Percentiles rank a stretch among this genome's conserved stretches.
phyloP scores from a whole-genome alignment of 2,113 vertebrate genomes.

The Sterrhoptilus dennistouni region DNA sequence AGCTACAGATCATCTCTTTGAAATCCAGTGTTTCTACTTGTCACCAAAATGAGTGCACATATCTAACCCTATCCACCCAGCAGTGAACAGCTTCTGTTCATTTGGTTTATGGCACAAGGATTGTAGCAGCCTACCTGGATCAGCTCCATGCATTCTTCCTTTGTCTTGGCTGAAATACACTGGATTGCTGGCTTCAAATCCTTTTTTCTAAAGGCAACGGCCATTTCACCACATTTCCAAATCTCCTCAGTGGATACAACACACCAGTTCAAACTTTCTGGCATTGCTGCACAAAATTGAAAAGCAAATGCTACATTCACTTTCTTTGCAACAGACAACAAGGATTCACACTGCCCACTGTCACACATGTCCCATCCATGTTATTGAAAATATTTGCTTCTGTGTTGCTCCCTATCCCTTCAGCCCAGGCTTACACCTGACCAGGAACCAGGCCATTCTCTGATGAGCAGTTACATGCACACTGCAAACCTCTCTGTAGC shows the following conservation, averaged over 20 bases:
- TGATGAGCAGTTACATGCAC: background rate
- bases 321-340: background rate
- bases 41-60: background rate
- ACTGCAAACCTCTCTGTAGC: background rate
- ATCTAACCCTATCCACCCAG: background rate
- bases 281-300: slow-evolving; percentile 70
- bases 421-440: background rate
- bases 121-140: slow-evolving; percentile 80
- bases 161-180: slow-evolving; percentile 81
- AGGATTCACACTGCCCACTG: background rate
- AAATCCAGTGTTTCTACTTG: background rate
- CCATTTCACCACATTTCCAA: slow-evolving; percentile 89
- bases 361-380: background rate
- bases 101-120: background rate
- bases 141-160: slow-evolving; percentile 83
- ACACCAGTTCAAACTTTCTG: slow-evolving; percentile 85
- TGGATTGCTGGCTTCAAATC: slow-evolving; percentile 79
- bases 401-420: background rate
- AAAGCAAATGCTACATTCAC: background rate
- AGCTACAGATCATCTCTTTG: background rate
- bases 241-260: slow-evolving; percentile 85
- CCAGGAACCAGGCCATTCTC: background rate
- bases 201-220: slow-evolving; percentile 73
- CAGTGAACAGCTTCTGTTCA: background rate
- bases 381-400: background rate